Percentiles rank a stretch among this genome's conserved stretches.
Conservation (phyloP, 2,797 vertebrate species). For the Nyctalus aviator region DNA sequence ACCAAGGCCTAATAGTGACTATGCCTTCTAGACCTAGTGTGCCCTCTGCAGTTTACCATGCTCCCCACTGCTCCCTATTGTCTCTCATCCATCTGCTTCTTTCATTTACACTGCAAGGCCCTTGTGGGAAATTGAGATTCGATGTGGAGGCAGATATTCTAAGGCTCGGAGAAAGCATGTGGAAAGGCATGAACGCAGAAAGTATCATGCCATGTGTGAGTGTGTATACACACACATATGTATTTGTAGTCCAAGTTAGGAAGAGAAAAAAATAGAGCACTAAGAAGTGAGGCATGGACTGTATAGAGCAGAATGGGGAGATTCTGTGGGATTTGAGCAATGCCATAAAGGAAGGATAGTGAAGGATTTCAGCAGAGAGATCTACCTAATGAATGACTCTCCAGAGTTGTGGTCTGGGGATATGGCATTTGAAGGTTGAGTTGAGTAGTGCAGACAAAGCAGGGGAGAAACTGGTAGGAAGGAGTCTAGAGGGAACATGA, state of each 20-base stretch:
- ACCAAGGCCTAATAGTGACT: neutral
- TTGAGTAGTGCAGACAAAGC: neutral
- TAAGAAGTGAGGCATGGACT: neutral
- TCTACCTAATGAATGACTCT: neutral
- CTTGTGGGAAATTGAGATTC: neutral
- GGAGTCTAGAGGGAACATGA: neutral
- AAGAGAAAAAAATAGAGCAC: neutral
- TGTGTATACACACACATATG: no score
- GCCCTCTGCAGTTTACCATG: neutral
- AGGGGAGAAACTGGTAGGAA: neutral
- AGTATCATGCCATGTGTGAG: neutral
- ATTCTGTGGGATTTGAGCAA: no score
- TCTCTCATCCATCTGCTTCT: neutral
- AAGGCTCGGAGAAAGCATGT: neutral
- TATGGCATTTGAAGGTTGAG: neutral
- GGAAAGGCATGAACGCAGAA: neutral
- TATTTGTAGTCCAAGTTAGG: neutral
- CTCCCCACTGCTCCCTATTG: neutral
- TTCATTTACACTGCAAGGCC: neutral
- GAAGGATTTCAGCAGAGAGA: neutral
- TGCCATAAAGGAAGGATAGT: neutral
- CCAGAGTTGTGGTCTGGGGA: neutral
- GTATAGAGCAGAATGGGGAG: neutral
- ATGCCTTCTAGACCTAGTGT: neutral
- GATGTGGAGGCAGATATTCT: neutral